Evolutionary conservation across 1,140 invertebrate genomes (phyloP), one percentile per base, ranked within the genome.

Genomic region (Drosophila parabipectinata): DNA sequence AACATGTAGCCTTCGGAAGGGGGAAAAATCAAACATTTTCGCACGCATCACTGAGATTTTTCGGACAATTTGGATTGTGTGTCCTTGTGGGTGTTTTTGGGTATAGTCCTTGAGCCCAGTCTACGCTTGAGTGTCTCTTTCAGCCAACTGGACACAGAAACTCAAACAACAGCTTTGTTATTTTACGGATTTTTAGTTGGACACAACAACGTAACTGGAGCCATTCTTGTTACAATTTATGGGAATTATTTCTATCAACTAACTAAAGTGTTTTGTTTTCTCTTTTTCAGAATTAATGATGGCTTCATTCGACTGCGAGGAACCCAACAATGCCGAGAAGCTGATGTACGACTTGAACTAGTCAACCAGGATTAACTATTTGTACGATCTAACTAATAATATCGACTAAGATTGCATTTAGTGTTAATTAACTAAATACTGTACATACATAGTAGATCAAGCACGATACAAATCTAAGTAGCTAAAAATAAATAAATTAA

Each of bases 291-390:
- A 91, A 61, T 73, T 91, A 18, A 91, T 91, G 90, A 91, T 91
- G 90, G 90, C 90, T 28, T 91, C 90, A 24, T 91, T 91, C 39
- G 90, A 89, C 56, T 91, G 90, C 63, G 90, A 91, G 61, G 90
- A 89, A 61, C 87, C 90, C 8, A 91, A 91, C 51, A 90, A 91
- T 68, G 90, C 90, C 6, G 90, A 91, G 52, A 91, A 91, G 64
- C 78, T 91, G 5, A 91, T 91, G 90, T 91, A 91, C 62, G 90
- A 91, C 72, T 73, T 91, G 26, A 91, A 91, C 64, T 91, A 88
- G 48, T 39, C 12, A 37, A 9, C 32, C 24, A 58, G 10, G 9
- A 14, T 30, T 30, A 37, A 21, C 32, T 4, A 28, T 8, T 18
- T 51, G 9, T 66, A 39, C 37, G 8, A 15, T 14, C 14, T 41